Base-by-base conservation (phyloP, 2,888 invertebrate genomes). In the Ennomos erosarius region DNA sequence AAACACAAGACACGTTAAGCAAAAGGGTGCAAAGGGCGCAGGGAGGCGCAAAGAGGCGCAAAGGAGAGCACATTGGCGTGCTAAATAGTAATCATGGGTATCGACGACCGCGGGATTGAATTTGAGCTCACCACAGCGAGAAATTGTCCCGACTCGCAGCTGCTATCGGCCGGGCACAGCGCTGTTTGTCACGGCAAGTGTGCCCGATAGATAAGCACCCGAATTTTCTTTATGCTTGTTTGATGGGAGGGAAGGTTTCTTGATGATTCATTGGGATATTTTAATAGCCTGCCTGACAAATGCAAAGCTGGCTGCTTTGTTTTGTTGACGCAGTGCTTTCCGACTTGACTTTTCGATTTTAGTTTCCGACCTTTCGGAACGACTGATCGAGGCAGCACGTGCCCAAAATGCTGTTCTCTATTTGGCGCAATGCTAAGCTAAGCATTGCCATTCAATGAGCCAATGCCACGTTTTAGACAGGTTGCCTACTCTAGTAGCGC, bases 81-180 rank as follows among this genome's bases (percentile, higher is more conserved):
- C 75, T 81, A 82, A 87, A 77, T 79, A 79, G 75, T 80, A 84
- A 83, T 83, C 81, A 81, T 68, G 67, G 76, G 81, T 84, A 85
- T 82, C 83, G 71, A 72, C 69, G 66, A 68, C 71, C 78, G 69
- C 72, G 26, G 81, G 82, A 90, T 91, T 86, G 90, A 89, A 92
- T 92, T 90, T 90, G 81, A 83, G 78, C 82, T 60, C 90, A 85
- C 75, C 86, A 87, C 81, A 89, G 88, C 92, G 92, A 87, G 84
- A 92, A 92, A 92, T 92, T 92, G 91, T 92, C 85, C 85, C 78
- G 70, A 68, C 76, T 65, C 80, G 67, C 90, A 88, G 86, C 88
- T 88, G 89, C 76, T 86, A 85, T 86, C 87, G 70, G 56, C 58
- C 62, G 60, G 50, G 59, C 69, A 66, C 73, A 67, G 62, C 57